Conservation (phyloP, 1,140 invertebrate genomes). For the Cepaea nemoralis region DNA sequence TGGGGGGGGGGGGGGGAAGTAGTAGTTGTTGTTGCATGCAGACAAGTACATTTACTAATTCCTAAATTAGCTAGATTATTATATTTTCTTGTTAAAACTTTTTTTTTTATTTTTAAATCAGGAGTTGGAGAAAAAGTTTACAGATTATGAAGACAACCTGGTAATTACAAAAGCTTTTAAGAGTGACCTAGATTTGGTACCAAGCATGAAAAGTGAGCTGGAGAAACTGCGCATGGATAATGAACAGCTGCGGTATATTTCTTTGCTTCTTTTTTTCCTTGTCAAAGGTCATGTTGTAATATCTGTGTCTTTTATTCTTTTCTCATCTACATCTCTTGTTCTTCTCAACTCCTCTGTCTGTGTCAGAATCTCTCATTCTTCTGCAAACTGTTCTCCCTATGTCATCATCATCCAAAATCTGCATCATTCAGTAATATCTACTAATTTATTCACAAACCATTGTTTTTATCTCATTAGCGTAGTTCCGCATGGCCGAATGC, state of each 20-base stretch:
- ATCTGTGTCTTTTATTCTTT: too few relatives aligned
- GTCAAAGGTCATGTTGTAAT: neutral
- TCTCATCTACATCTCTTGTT: too few relatives aligned
- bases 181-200: conserved; percentile 33
- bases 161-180: conserved; percentile 33
- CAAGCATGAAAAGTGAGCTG: conserved; percentile 30
- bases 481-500: too few relatives aligned
- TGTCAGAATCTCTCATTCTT: neutral
- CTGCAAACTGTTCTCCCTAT: too few relatives aligned
- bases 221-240: conserved; percentile 35
- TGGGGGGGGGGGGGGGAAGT: too few relatives aligned
- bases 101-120: neutral
- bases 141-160: conserved; percentile 33
- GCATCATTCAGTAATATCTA: too few relatives aligned
- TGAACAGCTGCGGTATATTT: conserved; percentile 26
- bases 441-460: too few relatives aligned
- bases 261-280: neutral
- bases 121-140: neutral
- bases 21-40: too few relatives aligned
- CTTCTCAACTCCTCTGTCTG: too few relatives aligned
- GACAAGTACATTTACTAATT: too few relatives aligned
- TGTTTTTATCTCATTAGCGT: too few relatives aligned
- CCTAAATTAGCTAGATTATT: neutral
- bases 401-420: too few relatives aligned
- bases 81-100: neutral